Evolutionary conservation across 2,113 vertebrate species (phyloP).

Genomic region (Tursiops truncatus): DNA sequence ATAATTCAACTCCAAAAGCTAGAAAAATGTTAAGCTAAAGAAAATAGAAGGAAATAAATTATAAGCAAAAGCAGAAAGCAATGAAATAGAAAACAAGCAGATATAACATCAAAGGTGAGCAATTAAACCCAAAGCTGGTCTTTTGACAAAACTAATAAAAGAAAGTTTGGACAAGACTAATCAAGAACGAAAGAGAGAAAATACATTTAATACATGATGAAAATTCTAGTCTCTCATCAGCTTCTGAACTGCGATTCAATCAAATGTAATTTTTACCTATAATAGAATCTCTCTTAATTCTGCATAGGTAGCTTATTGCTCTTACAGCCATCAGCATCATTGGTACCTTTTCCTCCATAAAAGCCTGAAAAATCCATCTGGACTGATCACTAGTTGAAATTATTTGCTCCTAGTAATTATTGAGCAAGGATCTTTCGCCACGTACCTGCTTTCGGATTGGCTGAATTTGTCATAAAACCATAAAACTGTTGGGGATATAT

Average conservation of each 20-base stretch:
- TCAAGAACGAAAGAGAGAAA: not conserved
- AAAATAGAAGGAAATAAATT: not conserved
- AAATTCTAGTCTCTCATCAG: not conserved
- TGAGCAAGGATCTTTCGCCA: not conserved
- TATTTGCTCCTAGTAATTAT: not conserved
- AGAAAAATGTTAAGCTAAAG: not conserved
- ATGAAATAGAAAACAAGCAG: not conserved
- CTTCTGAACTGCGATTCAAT: not conserved
- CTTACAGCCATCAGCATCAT: not conserved
- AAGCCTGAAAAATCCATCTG: not conserved
- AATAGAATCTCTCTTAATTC: not conserved
- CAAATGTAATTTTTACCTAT: not conserved
- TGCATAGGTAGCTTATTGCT: not conserved
- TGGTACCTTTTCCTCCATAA: not conserved
- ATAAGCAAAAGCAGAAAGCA: slow-evolving; percentile 10
- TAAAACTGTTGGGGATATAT: not conserved
- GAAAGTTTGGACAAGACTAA: not conserved
- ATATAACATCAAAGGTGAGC: not conserved
- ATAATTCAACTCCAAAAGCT: not conserved
- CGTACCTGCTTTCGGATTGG: not conserved
- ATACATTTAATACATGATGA: not conserved
- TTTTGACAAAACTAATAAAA: not conserved
- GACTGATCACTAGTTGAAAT: not conserved
- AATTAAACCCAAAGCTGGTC: not conserved
- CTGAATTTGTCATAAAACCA: not conserved